phyloP scores from a whole-genome alignment of 2,888 invertebrate genomes.

The Perithous albicinctus region DNA sequence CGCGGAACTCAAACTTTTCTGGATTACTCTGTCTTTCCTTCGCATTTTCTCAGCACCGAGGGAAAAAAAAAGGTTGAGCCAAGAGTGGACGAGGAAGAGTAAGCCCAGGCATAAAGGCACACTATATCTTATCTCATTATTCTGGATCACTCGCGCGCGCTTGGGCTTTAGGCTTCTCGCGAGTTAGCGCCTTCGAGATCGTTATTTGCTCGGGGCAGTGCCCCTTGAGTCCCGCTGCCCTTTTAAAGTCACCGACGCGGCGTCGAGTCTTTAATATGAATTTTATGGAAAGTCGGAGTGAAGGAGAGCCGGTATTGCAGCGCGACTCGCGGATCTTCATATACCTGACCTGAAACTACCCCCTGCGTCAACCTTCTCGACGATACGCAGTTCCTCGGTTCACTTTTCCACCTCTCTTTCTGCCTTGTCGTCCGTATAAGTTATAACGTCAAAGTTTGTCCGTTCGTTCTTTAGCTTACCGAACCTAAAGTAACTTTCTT shows the following conservation, averaged over 20 bases:
- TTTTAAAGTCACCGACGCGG: slow-evolving; percentile 59
- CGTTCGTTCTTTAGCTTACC: slow-evolving; percentile 11
- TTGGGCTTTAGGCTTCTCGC: slow-evolving; percentile 38
- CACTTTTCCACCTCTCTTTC: slow-evolving; percentile 28
- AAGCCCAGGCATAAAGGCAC: slow-evolving; percentile 42
- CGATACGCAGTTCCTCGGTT: slow-evolving; percentile 26
- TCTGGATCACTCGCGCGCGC: slow-evolving; percentile 58
- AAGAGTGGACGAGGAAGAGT: slow-evolving; percentile 48
- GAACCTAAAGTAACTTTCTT: slow-evolving; percentile 44
- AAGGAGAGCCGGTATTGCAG: neutral
- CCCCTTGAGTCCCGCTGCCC: slow-evolving; percentile 52
- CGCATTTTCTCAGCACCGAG: slow-evolving; percentile 35
- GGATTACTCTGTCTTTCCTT: slow-evolving; percentile 50
- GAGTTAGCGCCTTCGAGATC: slow-evolving; percentile 61
- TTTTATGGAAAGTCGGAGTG: slow-evolving; percentile 63
- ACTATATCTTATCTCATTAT: slow-evolving; percentile 60
- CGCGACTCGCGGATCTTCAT: slow-evolving; percentile 38
- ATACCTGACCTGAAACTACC: slow-evolving; percentile 37
- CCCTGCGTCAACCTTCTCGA: slow-evolving; percentile 12
- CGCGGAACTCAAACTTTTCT: slow-evolving; percentile 52
- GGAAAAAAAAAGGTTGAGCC: slow-evolving; percentile 4
- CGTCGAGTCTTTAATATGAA: slow-evolving; percentile 66
- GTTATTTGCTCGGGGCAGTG: slow-evolving; percentile 57
- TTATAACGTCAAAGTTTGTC: slow-evolving; percentile 64
- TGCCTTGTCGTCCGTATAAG: slow-evolving; percentile 55